A percentile compares a stretch with the other conserved stretches of the same genome.
These are phyloP conservation scores for Scaptodrosophila lebanonensis DNA, from an alignment of 1,140 invertebrate species.

Conservation along the genomic window DNA sequence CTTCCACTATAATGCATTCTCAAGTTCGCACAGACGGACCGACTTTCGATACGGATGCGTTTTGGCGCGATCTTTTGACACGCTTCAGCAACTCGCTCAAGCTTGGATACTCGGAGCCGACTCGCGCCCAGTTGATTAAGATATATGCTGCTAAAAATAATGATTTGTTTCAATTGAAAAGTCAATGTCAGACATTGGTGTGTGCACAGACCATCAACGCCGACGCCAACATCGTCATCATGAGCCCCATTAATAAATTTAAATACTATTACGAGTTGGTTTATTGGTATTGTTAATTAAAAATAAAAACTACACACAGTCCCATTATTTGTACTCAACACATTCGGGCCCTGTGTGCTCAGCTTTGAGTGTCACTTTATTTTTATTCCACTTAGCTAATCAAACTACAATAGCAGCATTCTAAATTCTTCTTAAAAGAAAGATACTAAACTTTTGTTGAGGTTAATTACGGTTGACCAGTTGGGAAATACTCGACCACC, in stretches of 20 bases:
- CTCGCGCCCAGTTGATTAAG: constrained; percentile 46
- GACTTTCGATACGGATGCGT: constrained; percentile 39
- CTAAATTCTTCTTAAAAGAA: no score
- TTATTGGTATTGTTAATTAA: constrained; percentile 36
- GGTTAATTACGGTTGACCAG: no score
- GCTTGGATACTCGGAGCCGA: constrained; percentile 5
- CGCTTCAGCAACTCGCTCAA: constrained; percentile 35
- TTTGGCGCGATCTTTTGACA: constrained; percentile 63
- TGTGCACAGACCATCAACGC: constrained; percentile 23
- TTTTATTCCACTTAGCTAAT: no score
- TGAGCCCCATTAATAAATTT: not conserved
- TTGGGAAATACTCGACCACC: no score
- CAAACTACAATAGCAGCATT: no score
- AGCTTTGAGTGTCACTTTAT: no score
- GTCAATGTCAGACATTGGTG: constrained; percentile 52
- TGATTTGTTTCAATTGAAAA: constrained; percentile 75
- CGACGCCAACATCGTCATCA: constrained; percentile 5
- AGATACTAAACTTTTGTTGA: no score
- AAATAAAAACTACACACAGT: constrained; percentile 22
- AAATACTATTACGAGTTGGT: constrained; percentile 37
- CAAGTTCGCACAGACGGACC: constrained; percentile 17
- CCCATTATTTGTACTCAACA: constrained; percentile 21
- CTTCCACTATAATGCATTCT: no score
- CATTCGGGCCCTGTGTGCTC: no score
- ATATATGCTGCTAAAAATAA: constrained; percentile 64